Base-by-base conservation (phyloP, 2,113 vertebrate genomes). In the Azemiops feae region DNA sequence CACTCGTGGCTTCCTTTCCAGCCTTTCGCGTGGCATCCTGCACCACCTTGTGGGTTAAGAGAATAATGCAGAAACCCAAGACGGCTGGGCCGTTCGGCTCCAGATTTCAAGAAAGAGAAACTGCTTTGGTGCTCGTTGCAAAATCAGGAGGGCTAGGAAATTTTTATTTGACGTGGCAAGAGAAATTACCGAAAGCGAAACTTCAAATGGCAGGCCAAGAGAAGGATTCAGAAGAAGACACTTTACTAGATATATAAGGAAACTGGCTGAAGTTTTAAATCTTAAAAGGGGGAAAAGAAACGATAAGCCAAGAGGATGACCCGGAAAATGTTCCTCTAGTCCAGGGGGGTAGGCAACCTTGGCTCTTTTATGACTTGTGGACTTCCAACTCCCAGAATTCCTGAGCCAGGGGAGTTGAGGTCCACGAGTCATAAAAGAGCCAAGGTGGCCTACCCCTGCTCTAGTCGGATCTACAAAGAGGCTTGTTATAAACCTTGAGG, bases 11-110 rank as follows among this genome's bases (percentile, higher is more conserved):
- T 60, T 39, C 6, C 55, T 39, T 25, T 18, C 45, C 20, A 8
- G 34, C 39, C 85, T 22, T 55, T 7, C 9, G 60, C 57, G 47
- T 16, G 23, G 64, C 74, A 8, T 1, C 52, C 81, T 27, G 23
- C 91, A 60, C 94, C 85, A 89, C 89, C 92, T 45, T 14, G 47
- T 94, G 93, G 86, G 43, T 85, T 23, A 58, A 85, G 20, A 57
- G 54, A 9, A 8, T 9, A 18, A 12, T 45, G 60, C 22, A 64
- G 53, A 89, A 50, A 1, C n/a, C 18, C 4, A 18, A 10, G 22
- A 1, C 2, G 23, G 34, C 34, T 12, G 43, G 34, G 34, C 18
- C 74, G 8, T 23, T 43, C 18, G 1, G 34, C 8, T 22, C 74
- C 74, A 43, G 74, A 9, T 23, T 81, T 43, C 74, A 9, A 20